Conservation (phyloP, 2,888 invertebrate genomes). For the Arenicola marina region DNA sequence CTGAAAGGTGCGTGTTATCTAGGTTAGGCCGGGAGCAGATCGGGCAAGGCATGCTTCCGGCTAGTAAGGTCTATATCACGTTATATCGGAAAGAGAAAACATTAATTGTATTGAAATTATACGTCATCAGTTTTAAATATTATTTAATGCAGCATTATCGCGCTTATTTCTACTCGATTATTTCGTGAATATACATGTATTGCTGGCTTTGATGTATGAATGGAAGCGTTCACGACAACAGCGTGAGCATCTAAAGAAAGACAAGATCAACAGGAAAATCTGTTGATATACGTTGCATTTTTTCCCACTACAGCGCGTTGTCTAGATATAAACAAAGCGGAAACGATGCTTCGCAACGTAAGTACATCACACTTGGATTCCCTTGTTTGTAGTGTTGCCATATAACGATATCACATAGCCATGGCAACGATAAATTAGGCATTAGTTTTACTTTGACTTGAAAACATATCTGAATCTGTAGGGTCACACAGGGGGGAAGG, state of each 20-base stretch:
- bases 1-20: conserved; percentile 39
- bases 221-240: background rate
- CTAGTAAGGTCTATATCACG: too few species aligned
- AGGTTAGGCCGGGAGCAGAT: too few species aligned
- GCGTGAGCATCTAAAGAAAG: too few species aligned
- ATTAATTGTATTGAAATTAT: background rate
- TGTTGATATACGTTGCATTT: background rate
- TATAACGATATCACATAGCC: too few species aligned
- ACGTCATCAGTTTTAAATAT: background rate
- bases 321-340: conserved; percentile 28
- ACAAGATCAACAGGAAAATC: background rate
- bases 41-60: too few species aligned
- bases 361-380: background rate
- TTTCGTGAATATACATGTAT: background rate
- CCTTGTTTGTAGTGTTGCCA: background rate
- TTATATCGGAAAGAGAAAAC: too few species aligned
- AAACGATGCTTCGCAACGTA: conserved; percentile 28
- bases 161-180: background rate
- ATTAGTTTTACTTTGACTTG: background rate
- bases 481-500: too few species aligned
- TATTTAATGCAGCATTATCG: background rate
- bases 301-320: conserved; percentile 22
- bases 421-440: background rate
- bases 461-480: background rate
- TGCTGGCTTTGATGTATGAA: background rate